Conservation (phyloP, 2,888 invertebrate genomes). For the Phania funesta region DNA sequence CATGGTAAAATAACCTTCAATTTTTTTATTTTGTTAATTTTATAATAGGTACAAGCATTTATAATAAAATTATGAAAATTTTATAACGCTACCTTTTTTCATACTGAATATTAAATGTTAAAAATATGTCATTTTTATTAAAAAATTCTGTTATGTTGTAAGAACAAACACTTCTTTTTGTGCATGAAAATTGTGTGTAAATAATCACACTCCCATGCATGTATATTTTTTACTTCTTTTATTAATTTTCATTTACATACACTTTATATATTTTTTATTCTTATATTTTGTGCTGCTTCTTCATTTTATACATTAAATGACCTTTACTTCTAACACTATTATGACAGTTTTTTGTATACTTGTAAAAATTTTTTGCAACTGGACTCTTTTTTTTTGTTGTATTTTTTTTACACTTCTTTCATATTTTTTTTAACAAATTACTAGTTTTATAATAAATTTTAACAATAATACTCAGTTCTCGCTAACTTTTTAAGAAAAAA, state of each 20-base stretch:
- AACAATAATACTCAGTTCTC: neutral
- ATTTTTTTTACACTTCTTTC: neutral
- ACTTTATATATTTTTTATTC: neutral
- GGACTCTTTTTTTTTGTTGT: neutral
- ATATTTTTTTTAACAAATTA: neutral
- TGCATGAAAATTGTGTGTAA: neutral
- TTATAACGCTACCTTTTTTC: conserved; percentile 23
- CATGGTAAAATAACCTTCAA: conserved; percentile 69
- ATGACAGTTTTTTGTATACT: conserved; percentile 45
- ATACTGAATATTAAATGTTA: neutral
- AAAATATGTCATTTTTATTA: neutral
- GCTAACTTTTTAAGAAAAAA: neutral
- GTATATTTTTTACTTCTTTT: neutral
- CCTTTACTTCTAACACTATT: conserved; percentile 53
- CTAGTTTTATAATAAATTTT: conserved; percentile 14
- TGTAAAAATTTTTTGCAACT: conserved; percentile 1
- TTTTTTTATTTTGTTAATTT: conserved; percentile 41
- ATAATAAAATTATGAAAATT: neutral
- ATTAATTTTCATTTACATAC: neutral
- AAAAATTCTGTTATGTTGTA: neutral
- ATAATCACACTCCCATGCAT: neutral
- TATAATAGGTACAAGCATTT: neutral
- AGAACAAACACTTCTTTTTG: neutral
- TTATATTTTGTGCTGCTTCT: conserved; percentile 2
- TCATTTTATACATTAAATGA: conserved; percentile 56